Evolutionary conservation across 2,113 vertebrate genomes (phyloP), one percentile per base, ranked within the genome.

Genomic region (Dipodomys spectabilis): DNA sequence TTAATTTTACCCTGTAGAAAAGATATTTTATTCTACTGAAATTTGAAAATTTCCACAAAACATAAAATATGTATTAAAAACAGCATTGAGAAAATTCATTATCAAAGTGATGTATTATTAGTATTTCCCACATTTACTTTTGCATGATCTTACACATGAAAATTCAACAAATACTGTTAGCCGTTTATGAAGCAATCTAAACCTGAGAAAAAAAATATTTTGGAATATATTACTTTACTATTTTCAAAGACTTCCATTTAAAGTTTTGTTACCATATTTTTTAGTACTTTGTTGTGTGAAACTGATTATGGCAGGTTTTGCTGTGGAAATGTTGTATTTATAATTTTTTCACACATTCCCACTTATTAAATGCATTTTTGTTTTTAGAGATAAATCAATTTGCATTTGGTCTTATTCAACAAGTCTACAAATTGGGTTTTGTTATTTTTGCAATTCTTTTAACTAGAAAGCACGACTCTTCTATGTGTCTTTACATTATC

Each of bases 311-410:
- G 95, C 96, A 93, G 45, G 78, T 83, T 94, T 96, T 81, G 49
- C 77, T 92, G 93, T 92, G 64, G 95, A 97, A 95, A 91, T 60
- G 13, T 91, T 93, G 62, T 91, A 83, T 95, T 95, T 95, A 18
- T 5, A 35, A 87, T 44, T 1, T 93, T 91, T 93, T 93, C 44
- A 96, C 94, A 95, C 80, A 74, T 95, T 84, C 9, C 53, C 65
- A 65, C 81, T 94, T 95, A 93, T 96, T 93, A 92, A 93, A 78
- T 77, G 2, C 19, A 53, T 72, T 93, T 90, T 90, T 82, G 13
- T 86, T 93, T 92, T 92, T 88, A 86, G 64, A 77, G 16, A 62
- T 65, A 78, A 84, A 78, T 82, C 64, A 60, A 81, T 83, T 93
- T 77, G 19, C 25, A 96, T 92, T 94, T 87, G 7, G 11, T 77